A percentile compares a stretch with the other conserved stretches of the same genome.
Conservation (phyloP, 2,797 vertebrate genomes). For the Amazona finschi region DNA sequence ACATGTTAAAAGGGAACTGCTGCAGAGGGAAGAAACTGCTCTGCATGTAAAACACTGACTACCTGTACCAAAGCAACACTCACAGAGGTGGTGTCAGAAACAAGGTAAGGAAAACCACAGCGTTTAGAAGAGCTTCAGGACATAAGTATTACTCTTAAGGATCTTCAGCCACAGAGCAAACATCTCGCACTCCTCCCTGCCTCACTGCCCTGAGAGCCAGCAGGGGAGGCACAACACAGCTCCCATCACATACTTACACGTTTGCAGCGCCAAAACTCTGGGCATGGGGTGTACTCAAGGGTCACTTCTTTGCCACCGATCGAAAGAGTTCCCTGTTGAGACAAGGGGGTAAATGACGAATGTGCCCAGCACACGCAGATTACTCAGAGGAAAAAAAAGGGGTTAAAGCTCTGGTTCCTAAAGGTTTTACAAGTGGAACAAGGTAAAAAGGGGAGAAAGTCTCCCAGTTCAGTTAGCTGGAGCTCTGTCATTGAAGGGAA, state of each 20-base stretch:
- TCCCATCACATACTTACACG: slow-evolving; percentile 70
- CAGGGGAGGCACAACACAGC: slow-evolving; percentile 15
- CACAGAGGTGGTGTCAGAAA: neutral
- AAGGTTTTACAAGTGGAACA: slow-evolving; percentile 22
- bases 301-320: slow-evolving; percentile 79
- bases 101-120: neutral
- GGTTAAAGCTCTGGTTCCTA: slow-evolving; percentile 57
- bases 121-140: neutral
- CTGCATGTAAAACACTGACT: neutral
- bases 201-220: neutral
- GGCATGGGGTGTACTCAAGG: slow-evolving; percentile 77
- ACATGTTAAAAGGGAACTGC: neutral
- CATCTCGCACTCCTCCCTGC: neutral
- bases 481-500: slow-evolving; percentile 17
- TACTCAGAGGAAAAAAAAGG: slow-evolving; percentile 45
- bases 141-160: neutral
- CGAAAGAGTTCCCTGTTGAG: slow-evolving; percentile 76
- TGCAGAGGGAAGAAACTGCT: neutral
- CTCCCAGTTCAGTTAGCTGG: neutral
- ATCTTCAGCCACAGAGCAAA: neutral
- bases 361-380: neutral
- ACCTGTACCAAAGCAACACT: neutral
- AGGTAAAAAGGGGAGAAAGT: neutral
- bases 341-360: slow-evolving; percentile 65
- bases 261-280: slow-evolving; percentile 80